Evolutionary conservation across 2,113 vertebrate genomes (phyloP).

Genomic region (Willisornis vidua): DNA sequence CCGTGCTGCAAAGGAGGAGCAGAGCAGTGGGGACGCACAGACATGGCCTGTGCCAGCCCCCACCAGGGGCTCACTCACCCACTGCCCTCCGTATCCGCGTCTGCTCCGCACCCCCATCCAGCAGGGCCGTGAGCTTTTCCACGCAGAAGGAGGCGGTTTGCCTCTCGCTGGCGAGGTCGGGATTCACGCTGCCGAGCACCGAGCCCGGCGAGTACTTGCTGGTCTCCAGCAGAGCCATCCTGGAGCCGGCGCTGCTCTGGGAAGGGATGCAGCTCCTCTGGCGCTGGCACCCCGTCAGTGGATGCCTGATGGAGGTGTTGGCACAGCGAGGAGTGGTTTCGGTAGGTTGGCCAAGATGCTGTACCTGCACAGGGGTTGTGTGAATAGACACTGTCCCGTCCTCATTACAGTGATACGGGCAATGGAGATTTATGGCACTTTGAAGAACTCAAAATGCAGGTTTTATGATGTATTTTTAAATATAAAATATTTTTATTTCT

Average conservation of each 20-base stretch:
- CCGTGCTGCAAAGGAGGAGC: neutral
- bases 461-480: neutral
- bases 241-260: neutral
- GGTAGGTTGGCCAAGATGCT: neutral
- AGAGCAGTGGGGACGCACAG: accelerated
- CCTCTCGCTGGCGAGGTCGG: conserved; percentile 71
- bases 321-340: neutral
- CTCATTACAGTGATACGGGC: accelerated
- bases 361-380: neutral
- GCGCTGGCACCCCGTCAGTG: neutral
- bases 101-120: conserved; percentile 53
- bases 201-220: neutral
- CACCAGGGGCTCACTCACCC: conserved; percentile 61
- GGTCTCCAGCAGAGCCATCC: conserved; percentile 53
- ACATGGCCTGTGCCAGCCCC: accelerated
- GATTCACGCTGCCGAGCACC: conserved; percentile 37
- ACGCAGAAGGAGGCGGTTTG: conserved; percentile 50
- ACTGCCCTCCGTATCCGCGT: conserved; percentile 63
- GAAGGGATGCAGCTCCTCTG: neutral
- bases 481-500: neutral
- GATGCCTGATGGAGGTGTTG: neutral
- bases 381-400: neutral
- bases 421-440: neutral
- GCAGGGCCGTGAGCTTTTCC: conserved; percentile 70
- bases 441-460: neutral